Conservation (phyloP, 2,113 vertebrate species). For the Myotis lucifugus region DNA sequence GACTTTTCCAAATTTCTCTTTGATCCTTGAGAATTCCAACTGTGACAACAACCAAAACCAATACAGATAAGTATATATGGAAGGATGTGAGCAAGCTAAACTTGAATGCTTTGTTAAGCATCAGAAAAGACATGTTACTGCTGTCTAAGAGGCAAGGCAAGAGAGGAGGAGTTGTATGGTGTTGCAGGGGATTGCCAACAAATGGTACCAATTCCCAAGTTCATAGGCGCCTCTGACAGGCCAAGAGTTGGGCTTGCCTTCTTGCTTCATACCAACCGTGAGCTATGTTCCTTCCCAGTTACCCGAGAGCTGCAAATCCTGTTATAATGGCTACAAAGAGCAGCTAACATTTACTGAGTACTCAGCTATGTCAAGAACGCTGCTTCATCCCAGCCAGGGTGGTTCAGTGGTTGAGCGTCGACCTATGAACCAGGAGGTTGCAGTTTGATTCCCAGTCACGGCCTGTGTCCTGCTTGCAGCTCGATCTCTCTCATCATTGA, state of each 20-base stretch:
- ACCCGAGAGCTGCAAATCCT: neutral
- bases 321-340: neutral
- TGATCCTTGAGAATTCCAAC: neutral
- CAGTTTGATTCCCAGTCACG: too few relatives aligned
- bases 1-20: conserved; percentile 1
- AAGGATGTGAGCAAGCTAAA: neutral
- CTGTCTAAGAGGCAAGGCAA: neutral
- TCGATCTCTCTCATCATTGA: too few relatives aligned
- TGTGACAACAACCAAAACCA: neutral
- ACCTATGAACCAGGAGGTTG: too few relatives aligned
- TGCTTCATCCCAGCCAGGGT: neutral
- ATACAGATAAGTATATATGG: neutral
- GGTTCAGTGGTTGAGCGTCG: too few relatives aligned
- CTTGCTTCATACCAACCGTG: neutral
- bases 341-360: neutral
- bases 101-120: neutral
- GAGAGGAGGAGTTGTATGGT: neutral
- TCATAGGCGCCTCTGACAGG: neutral
- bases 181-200: neutral
- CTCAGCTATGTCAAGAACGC: neutral
- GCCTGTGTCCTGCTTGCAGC: too few relatives aligned
- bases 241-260: neutral
- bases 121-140: neutral
- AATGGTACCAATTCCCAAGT: neutral
- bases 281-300: neutral